Evolutionary conservation across 2,888 invertebrate species (phyloP), one percentile per base, ranked within the genome.

Genomic region (Oasisia sp.): DNA sequence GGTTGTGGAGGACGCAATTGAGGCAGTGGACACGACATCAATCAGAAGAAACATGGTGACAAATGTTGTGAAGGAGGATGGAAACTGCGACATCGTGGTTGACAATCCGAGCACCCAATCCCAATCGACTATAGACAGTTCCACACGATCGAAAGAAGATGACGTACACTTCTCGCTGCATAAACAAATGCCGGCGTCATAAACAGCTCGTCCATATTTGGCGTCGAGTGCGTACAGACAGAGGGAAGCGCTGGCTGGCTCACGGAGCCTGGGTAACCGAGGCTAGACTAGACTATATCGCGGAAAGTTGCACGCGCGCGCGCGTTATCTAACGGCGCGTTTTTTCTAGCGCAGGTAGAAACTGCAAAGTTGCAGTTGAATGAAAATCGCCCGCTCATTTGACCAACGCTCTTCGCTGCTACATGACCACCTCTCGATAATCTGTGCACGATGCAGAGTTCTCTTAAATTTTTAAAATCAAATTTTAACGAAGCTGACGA

Each of bases 201-300:
- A 74, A 74, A 74, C 74, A 74, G 74, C 74, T 74, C 74, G 27
- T 74, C 74, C 74, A 74, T 74, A 74, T 74, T 74, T 74, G 74
- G 74, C 74, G 74, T 74, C 74, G 74, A n/a, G 7, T 27, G 74
- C 27, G 74, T 74, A 74, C 19, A 74, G 74, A 74, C 74, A 74
- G 74, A 27, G n/a, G 74, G 74, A 74, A 27, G 74, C n/a, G 74
- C 74, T 74, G 19, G 74, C n/a, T n/a, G n/a, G n/a, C n/a, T n/a
- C n/a, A n/a, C n/a, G n/a, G n/a, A n/a, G n/a, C n/a, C n/a, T n/a
- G n/a, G n/a, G n/a, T n/a, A n/a, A n/a, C n/a, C n/a, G n/a, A n/a
- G n/a, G n/a, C n/a, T n/a, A n/a, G n/a, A 74, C 74, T 74, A 74
- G 74, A 74, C 74, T 74, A 74, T 27, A n/a, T 74, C 74, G 74